Percentiles rank a stretch among this genome's conserved stretches.
phyloP scores from a whole-genome alignment of 2,888 invertebrate genomes.

The Hydropsyche betteni region DNA sequence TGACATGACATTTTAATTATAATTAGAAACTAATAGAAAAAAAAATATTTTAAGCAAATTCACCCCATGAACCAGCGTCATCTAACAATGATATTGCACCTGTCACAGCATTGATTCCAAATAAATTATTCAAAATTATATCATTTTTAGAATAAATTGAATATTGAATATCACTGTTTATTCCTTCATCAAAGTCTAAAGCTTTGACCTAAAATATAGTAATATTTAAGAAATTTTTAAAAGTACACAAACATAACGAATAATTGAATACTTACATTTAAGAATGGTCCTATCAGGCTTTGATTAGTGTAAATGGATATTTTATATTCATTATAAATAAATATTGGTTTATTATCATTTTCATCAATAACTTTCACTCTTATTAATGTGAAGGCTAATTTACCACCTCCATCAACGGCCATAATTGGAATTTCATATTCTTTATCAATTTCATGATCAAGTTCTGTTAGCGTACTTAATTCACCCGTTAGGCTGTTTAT shows the following conservation, averaged over 20 bases:
- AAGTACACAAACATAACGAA: background rate
- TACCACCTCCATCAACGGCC: conserved; percentile 77
- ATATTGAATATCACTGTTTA: conserved; percentile 72
- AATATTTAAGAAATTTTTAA: background rate
- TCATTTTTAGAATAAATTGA: conserved; percentile 73
- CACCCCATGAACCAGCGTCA: conserved; percentile 62
- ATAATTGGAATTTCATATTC: conserved; percentile 76
- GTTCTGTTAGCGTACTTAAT: conserved; percentile 67
- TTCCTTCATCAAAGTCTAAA: conserved; percentile 74
- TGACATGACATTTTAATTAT: too few relatives aligned
- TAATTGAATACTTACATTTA: conserved; percentile 61
- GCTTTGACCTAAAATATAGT: conserved; percentile 67
- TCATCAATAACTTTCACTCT: conserved; percentile 76
- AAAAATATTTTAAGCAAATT: conserved; percentile 43
- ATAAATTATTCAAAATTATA: conserved; percentile 67
- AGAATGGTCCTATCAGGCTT: conserved; percentile 67
- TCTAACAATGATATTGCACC: conserved; percentile 71
- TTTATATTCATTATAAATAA: conserved; percentile 73
- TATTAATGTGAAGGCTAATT: conserved; percentile 72
- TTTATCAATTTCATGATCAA: conserved; percentile 73
- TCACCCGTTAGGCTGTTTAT: conserved; percentile 72
- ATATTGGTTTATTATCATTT: conserved; percentile 78
- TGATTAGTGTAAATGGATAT: conserved; percentile 70
- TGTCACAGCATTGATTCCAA: conserved; percentile 72
- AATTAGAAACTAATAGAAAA: conserved; percentile 27